Percentiles rank a stretch among this genome's conserved stretches.
These are phyloP conservation scores for Prinia subflava DNA, from an alignment of 2,113 vertebrate genomes.

Conservation along the genomic window DNA sequence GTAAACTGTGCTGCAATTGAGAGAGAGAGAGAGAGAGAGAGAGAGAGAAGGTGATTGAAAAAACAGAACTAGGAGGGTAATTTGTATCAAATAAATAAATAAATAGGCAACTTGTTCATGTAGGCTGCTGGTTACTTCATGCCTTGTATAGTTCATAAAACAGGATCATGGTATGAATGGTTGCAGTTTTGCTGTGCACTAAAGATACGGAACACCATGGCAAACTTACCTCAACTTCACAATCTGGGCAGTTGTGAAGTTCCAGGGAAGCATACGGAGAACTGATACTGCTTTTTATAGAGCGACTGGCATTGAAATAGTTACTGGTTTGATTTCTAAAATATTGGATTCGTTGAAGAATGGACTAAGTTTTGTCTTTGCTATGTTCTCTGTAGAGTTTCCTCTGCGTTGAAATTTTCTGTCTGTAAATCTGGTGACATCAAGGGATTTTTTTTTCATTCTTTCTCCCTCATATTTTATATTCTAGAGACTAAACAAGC, in stretches of 20 bases:
- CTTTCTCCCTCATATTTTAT: not conserved
- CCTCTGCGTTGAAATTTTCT: not conserved
- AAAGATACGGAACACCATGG: not conserved
- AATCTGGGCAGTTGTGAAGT: not conserved
- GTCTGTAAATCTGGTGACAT: not conserved
- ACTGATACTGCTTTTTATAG: not conserved
- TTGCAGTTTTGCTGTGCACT: not conserved
- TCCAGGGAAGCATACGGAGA: not conserved
- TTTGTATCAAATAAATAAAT: not conserved
- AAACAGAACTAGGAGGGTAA: not conserved
- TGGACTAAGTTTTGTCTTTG: not conserved
- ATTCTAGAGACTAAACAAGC: not conserved
- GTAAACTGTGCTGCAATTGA: not conserved
- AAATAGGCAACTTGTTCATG: not conserved
- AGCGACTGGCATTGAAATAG: not conserved
- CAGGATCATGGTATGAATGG: not conserved
- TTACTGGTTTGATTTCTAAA: not conserved
- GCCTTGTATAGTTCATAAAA: not conserved
- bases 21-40: not conserved
- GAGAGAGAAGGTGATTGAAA: not conserved
- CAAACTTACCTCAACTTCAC: not conserved
- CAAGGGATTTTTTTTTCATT: not conserved
- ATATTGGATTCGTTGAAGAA: not conserved
- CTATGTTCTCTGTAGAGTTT: not conserved
- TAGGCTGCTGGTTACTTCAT: not conserved